These are phyloP conservation scores for Hydropotes inermis DNA, from an alignment of 2,113 vertebrate genomes.

Conservation along the genomic window DNA sequence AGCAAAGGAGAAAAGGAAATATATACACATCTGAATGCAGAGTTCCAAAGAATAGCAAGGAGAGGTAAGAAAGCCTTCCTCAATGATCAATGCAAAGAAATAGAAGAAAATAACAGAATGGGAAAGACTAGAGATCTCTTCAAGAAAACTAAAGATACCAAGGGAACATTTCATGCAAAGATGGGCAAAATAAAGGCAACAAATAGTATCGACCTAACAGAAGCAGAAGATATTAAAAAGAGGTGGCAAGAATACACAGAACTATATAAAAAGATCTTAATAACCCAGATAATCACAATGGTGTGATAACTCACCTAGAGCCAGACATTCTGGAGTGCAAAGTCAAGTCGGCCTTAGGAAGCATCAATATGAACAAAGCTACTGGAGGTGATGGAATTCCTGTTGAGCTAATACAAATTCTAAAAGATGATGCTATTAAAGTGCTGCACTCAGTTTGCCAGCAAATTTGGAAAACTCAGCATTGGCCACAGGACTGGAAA, in stretches of 20 bases:
- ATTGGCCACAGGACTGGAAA: background rate
- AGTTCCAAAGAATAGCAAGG: background rate
- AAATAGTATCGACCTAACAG: background rate
- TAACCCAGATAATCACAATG: background rate
- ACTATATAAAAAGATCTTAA: background rate
- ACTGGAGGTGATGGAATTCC: background rate
- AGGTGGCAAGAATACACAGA: background rate
- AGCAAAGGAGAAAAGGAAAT: background rate
- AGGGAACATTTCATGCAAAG: background rate
- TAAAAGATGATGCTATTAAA: background rate
- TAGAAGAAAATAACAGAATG: background rate
- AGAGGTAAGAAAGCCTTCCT: background rate
- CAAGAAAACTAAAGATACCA: background rate
- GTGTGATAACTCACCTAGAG: background rate
- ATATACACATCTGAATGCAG: background rate
- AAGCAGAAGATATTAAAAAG: background rate
- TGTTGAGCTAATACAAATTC: background rate
- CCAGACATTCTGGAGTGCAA: background rate
- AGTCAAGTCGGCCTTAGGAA: background rate
- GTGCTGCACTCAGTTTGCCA: background rate
- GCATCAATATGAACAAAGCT: background rate
- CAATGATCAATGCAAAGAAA: background rate
- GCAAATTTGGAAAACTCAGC: background rate
- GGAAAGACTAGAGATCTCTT: background rate
- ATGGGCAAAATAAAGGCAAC: background rate